Base-by-base conservation (phyloP, 2,113 vertebrate genomes). In the Lepidothrix coronata region DNA sequence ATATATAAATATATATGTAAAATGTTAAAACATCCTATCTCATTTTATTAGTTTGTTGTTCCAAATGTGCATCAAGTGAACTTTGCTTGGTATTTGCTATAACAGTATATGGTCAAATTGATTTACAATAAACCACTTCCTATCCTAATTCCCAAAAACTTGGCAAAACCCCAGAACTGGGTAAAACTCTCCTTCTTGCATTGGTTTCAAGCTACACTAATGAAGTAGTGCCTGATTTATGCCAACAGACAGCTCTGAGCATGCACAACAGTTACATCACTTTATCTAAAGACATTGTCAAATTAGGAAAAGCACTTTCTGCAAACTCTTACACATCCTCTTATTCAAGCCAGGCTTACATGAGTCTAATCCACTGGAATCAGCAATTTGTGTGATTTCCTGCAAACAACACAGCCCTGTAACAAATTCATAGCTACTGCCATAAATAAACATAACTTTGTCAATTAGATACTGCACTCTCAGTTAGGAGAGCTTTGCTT, bases 71-170 rank as follows among this genome's bases (percentile, higher is more conserved):
- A 91, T 55, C 37, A 63, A 44, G 19, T 43, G n/a, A 83, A 71
- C 5, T 66, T 70, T 49, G 13, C 19, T 73, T 73, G 37, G 85
- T 90, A 73, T 77, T 93, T 85, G 66, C 31, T 79, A 9, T 39
- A 71, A 67, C 54, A 82, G n/a, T 30, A 88, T 57, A 62, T 27
- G 80, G 35, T 8, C 67, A 89, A 88, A 67, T 21, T 77, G 54
- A 91, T 93, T 96, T 94, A 66, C 58, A 73, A 73, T 61, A 93
- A 88, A 77, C 28, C 15, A 48, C 43, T 93, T 91, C 39, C 67
- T 33, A 55, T 33, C 24, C 24, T 63, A 82, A 75, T 80, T 79
- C 68, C 30, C 68, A 3, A 83, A 90, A 82, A 63, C 21, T 37
- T 93, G 43, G 51, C 78, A 91, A 51, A 84, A 76, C 2, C 21